phyloP scores from a whole-genome alignment of 2,113 vertebrate genomes.

The Dromas ardeola region DNA sequence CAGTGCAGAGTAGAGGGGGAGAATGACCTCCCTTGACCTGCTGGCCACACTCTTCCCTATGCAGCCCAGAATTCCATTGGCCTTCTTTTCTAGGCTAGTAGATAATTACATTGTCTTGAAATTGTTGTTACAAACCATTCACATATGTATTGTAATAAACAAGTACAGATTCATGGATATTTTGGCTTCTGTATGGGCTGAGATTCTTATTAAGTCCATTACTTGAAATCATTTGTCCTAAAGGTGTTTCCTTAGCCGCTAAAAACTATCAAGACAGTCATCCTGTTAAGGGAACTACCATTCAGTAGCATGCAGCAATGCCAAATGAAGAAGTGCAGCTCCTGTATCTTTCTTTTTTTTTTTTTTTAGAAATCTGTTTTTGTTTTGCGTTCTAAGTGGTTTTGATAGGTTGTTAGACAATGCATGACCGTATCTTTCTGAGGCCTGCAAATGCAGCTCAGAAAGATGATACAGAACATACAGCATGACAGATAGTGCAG shows the following conservation, averaged over 20 bases:
- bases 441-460: not conserved
- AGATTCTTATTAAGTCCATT: not conserved
- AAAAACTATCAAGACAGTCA: not conserved
- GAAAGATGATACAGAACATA: not conserved
- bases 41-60: no score
- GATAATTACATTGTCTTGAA: not conserved
- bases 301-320: not conserved
- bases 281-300: not conserved
- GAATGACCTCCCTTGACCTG: no score
- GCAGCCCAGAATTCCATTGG: no score
- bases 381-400: not conserved
- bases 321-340: not conserved
- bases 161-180: not conserved
- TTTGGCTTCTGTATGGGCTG: not conserved
- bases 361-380: not conserved
- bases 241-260: not conserved
- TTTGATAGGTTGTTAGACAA: not conserved
- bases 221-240: not conserved
- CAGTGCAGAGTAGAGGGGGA: no score
- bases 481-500: not conserved
- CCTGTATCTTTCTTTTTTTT: not conserved
- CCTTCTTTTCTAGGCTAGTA: not conserved
- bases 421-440: not conserved
- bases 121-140: not conserved
- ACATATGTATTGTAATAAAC: not conserved